Conservation (phyloP, 1,140 invertebrate species). For the Araneus ventricosus region DNA sequence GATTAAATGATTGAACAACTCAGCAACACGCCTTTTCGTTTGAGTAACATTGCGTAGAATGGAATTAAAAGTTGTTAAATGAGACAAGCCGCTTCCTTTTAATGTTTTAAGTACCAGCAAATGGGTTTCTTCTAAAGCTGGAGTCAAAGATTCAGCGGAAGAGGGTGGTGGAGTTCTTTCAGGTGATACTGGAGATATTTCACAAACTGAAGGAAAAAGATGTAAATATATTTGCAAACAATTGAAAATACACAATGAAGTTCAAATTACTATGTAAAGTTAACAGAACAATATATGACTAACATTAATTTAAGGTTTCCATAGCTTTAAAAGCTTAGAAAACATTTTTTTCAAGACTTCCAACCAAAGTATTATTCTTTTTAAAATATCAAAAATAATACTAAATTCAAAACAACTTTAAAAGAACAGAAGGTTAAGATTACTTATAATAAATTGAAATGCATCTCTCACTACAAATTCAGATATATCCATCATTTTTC, state of each 20-base stretch:
- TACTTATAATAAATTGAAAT: too few relatives aligned
- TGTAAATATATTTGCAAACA: background rate
- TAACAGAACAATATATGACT: too few relatives aligned
- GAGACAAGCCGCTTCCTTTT: background rate
- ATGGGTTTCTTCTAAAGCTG: background rate
- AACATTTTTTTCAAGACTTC: too few relatives aligned
- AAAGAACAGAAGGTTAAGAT: too few relatives aligned
- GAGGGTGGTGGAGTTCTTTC: slow-evolving; percentile 3
- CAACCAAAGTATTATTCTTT: too few relatives aligned
- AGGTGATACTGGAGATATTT: slow-evolving; percentile 1
- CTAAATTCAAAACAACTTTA: too few relatives aligned
- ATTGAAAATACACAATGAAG: background rate
- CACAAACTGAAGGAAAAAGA: background rate
- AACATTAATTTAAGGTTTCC: too few relatives aligned
- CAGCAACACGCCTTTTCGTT: background rate
- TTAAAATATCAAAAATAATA: too few relatives aligned
- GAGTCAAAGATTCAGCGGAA: background rate
- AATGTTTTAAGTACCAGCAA: background rate
- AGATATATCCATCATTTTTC: too few relatives aligned
- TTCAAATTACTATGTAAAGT: too few relatives aligned
- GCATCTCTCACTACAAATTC: too few relatives aligned
- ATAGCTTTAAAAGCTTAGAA: too few relatives aligned
- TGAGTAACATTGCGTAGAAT: background rate
- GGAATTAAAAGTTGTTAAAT: background rate
- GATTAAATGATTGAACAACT: background rate